Base-by-base conservation (phyloP, 2,113 vertebrate species). In the human (Homo sapiens) region DNA sequence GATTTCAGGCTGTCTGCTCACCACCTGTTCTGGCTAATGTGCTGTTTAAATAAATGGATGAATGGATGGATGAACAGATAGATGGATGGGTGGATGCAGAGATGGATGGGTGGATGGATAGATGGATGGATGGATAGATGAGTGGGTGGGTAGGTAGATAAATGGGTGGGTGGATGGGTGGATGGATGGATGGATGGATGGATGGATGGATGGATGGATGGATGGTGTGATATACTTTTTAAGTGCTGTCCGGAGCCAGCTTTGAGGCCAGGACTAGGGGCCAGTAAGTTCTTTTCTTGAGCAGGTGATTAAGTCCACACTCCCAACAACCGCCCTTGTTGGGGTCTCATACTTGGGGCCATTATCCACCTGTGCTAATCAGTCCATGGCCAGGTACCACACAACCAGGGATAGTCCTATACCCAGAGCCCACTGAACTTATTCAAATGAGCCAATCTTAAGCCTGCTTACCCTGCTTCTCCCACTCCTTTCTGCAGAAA, bases 1-100 rank as follows among this genome's bases (percentile, higher is more conserved):
- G 35, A 78, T 89, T 64, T 70, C n/a, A 83, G 8, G 0, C 0
- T 80, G 43, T 27, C 3, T 1, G 1, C 1, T 1, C 30, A 55
- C 27, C 43, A 32, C 75, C 43, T 32, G 27, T 78, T 48, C 75
- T 78, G 23, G 30, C 75, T 78, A 48, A n/a, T 48, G 13, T 75
- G 72, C 38, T 75, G 5, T 75, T 25, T 75, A 27, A 14, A 75
- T 75, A 43, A 43, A 75, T 75, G 23, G 23, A 18, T 4, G 25
- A 40, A 78, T 78, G 43, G 64, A 14, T 68, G 64, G 64, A 32
- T 68, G 64, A 35, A 66, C 32, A 14, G 64, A 66, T 32, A 6
- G 27, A 14, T 66, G 12, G 5, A 5, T 66, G 22, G 72, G 43
- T 43, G 22, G 72, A 27, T 68, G 13, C 30, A 35, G 16, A 2